Base-by-base conservation (phyloP, 2,113 vertebrate genomes). In the Megaceryle maxima region DNA sequence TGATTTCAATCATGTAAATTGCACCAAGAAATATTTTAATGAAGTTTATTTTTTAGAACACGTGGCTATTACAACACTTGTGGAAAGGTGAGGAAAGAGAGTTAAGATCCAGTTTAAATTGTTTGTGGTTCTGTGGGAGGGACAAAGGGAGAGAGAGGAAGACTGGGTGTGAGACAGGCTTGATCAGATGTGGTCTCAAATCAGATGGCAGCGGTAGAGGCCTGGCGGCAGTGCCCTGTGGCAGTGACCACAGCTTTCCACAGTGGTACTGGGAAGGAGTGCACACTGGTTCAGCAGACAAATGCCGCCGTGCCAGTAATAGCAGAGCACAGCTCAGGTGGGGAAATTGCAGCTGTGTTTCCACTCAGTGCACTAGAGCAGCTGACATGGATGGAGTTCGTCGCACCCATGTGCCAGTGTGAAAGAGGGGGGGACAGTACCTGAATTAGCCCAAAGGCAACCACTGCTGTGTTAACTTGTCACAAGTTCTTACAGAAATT, bases 261-360 rank as follows among this genome's bases (percentile, higher is more conserved):
- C 0, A 1, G 25, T 2, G 29, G 17, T 39, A 0, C 5, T 0
- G 33, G n/a, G 44, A 75, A 48, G 55, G 72, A 44, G 12, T 0
- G 8, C 1, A 3, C 57, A 31, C 11, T 0, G 0, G 20, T 31
- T 46, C 50, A 6, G 55, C 66, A 64, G 41, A 20, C 57, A 6
- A 20, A 64, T 4, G 16, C 26, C 1, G 2, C 70, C n/a, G 55
- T 10, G 24, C 73, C 81, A 44, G 60, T 43, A 64, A 8, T 14
- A 80, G 73, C 87, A 88, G 63, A 33, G n/a, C 67, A 29, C 0
- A 0, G 66, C 63, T n/a, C 73, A 55, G 37, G 56, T 41, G n/a
- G 74, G 83, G 59, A 83, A 41, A 35, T 6, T 6, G 24, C 48
- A 43, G 16, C 57, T 67, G 44, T 12, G 1, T 74, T 80, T 87